Base-by-base conservation (phyloP, 1,140 invertebrate species). In the Drosophila subpulchrella region DNA sequence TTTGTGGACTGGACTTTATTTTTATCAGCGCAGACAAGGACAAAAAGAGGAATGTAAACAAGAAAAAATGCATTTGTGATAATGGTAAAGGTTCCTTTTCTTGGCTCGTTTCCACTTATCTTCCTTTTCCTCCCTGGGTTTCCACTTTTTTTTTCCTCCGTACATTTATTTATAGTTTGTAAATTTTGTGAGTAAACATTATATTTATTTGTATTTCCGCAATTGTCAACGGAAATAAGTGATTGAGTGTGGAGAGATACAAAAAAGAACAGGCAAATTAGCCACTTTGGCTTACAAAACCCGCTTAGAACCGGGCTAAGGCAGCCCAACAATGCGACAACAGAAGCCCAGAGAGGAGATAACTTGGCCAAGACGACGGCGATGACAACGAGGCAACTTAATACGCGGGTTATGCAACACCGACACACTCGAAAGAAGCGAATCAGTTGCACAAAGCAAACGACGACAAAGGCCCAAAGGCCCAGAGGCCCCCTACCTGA, bases 161-260 rank as follows among this genome's bases (percentile, higher is more conserved):
- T 20, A n/a, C 15, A 57, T 67, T 85, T 85, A 81, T 88, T 85
- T 85, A 85, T 82, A 67, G 83, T 61, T 55, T 88, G 78, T 85
- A 82, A 75, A 85, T 88, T 88, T 82, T 46, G 54, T 57, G 53
- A 68, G 75, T 82, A 85, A 86, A 78, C 78, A 78, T 47, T 67
- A 42, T 51, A 34, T 60, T 75, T 77, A 70, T 84, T 85, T 85
- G 74, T 74, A 68, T 79, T 79, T 83, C 71, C 75, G 81, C 70
- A 55, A 76, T 54, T 78, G 75, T 67, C 60, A 51, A 4, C 57
- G 34, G 51, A 61, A 57, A 71, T 60, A 30, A 41, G 34, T 75
- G 65, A 67, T 72, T 58, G 51, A 70, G 42, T 46, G 17, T 34
- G 36, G n/a, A 8, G 47, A 6, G 10, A 34, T 15, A 17, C 32